phyloP scores from a whole-genome alignment of 2,113 vertebrate genomes.

The Lichenostomus cassidix region DNA sequence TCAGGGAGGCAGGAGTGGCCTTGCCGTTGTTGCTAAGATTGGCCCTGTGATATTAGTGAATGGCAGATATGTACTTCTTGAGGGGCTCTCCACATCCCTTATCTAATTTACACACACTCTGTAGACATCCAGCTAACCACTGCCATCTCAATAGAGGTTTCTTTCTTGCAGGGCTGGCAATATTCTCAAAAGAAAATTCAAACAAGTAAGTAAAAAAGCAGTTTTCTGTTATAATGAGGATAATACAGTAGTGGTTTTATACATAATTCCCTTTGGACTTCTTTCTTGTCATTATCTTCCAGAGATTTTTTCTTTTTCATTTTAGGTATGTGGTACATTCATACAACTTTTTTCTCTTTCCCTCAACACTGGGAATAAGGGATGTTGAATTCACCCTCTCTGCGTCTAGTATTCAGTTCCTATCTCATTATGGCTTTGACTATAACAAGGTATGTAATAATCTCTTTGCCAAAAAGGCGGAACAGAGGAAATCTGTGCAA shows the following conservation, averaged over 20 bases:
- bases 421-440: conserved; percentile 76
- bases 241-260: not conserved
- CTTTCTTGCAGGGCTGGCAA: conserved; percentile 64
- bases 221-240: not conserved
- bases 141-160: not conserved
- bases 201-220: conserved; percentile 68
- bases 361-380: conserved; percentile 63
- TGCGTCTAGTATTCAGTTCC: conserved; percentile 73
- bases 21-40: not conserved
- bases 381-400: conserved; percentile 74
- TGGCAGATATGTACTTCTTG: not conserved
- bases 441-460: conserved; percentile 74
- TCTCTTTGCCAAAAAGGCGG: not conserved
- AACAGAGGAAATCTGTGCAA: not conserved
- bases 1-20: not conserved
- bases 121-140: not conserved
- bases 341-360: conserved; percentile 79
- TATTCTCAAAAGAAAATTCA: conserved; percentile 69
- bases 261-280: not conserved
- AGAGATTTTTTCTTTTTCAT: not conserved
- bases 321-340: conserved; percentile 74
- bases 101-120: not conserved
- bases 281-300: not conserved
- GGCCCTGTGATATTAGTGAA: not conserved
- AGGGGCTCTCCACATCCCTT: not conserved